Evolutionary conservation across 2,113 vertebrate species (phyloP).

Genomic region (Tragelaphus scriptus): DNA sequence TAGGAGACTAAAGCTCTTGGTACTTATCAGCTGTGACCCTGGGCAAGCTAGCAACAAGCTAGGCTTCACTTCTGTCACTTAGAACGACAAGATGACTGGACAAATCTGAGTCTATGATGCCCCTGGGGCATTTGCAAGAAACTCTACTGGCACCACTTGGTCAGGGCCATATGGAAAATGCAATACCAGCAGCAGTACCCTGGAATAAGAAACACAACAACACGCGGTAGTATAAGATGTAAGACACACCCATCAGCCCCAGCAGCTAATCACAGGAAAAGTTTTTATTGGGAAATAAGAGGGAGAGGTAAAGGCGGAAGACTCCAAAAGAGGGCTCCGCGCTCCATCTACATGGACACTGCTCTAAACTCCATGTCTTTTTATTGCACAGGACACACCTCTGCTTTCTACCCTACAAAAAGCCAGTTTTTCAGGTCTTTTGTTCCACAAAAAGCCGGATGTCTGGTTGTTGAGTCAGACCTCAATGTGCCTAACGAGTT

Average conservation of each 20-base stretch:
- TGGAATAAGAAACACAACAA: not conserved
- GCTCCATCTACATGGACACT: not conserved
- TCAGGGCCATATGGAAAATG: not conserved
- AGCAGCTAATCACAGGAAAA: not conserved
- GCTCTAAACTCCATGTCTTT: not conserved
- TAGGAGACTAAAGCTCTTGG: not conserved
- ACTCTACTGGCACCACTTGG: not conserved
- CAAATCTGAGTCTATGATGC: not conserved
- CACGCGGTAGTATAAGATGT: not conserved
- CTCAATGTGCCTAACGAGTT: constrained; percentile 23
- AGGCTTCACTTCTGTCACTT: constrained; percentile 8
- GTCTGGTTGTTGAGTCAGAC: constrained; percentile 59
- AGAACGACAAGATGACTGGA: not conserved
- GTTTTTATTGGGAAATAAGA: not conserved
- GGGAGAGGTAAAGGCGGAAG: not conserved
- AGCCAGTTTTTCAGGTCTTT: constrained; percentile 70
- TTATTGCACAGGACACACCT: constrained; percentile 44
- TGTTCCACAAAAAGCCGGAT: constrained; percentile 58
- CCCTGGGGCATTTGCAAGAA: not conserved
- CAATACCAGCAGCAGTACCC: not conserved
- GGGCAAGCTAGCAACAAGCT: not conserved
- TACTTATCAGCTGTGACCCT: not conserved
- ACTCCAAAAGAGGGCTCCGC: not conserved
- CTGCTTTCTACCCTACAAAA: constrained; percentile 59
- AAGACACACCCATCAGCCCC: not conserved